Percentiles rank a stretch among this genome's conserved stretches.
phyloP scores from a whole-genome alignment of 1,140 invertebrate genomes.

The Temnothorax longispinosus region DNA sequence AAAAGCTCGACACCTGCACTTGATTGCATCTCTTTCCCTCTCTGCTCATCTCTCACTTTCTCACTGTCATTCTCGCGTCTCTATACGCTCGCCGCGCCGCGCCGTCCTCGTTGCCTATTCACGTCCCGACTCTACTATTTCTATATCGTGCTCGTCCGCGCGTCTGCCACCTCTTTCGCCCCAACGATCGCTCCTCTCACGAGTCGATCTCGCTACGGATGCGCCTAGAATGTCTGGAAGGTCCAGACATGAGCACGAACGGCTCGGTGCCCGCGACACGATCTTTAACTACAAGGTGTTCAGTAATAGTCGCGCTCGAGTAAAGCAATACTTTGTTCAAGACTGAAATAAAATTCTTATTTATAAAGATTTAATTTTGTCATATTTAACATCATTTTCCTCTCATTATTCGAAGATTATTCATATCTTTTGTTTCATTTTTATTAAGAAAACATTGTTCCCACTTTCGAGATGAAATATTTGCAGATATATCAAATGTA shows the following conservation, averaged over 20 bases:
- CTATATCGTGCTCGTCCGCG: slow-evolving; percentile 31
- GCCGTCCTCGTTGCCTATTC: slow-evolving; percentile 60
- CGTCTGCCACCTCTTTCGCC: slow-evolving; percentile 31
- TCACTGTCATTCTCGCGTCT: background rate
- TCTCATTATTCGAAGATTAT: background rate
- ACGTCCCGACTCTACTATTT: slow-evolving; percentile 48
- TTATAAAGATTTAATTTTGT: background rate
- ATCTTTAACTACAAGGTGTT: slow-evolving; percentile 19
- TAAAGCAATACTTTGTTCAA: background rate
- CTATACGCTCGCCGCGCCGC: background rate
- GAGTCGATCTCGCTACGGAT: slow-evolving; percentile 36
- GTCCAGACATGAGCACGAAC: slow-evolving; percentile 11
- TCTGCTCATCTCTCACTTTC: slow-evolving; percentile 42
- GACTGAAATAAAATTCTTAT: background rate
- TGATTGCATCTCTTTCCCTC: slow-evolving; percentile 14
- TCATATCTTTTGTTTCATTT: background rate
- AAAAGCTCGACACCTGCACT: slow-evolving; percentile 39
- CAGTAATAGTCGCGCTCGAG: background rate
- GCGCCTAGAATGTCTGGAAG: slow-evolving; percentile 14
- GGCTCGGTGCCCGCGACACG: slow-evolving; percentile 3
- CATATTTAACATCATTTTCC: background rate
- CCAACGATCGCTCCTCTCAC: slow-evolving; percentile 44
- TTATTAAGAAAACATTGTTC: background rate
- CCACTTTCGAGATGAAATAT: background rate
- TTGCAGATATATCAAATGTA: background rate